Percentiles rank a stretch among this genome's conserved stretches.
phyloP scores from a whole-genome alignment of 2,888 invertebrate genomes.

The Chymomyza amoena region DNA sequence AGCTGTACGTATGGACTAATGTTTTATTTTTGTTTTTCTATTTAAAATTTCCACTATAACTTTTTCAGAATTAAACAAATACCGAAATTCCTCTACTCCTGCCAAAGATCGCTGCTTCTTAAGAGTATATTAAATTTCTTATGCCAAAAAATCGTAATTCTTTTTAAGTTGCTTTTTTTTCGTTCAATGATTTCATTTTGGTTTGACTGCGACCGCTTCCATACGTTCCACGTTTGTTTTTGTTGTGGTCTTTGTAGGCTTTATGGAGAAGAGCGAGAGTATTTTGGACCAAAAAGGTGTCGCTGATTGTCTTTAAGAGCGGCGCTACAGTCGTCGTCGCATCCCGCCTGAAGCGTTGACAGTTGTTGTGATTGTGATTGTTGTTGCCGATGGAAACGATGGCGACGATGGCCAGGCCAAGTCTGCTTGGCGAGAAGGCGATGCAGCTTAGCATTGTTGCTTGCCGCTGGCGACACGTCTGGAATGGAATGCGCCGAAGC shows the following conservation, averaged over 20 bases:
- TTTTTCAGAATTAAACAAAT: no score
- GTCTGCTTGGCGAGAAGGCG: constrained; percentile 6
- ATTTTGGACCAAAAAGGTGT: constrained; percentile 77
- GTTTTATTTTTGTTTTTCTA: no score
- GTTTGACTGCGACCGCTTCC: constrained; percentile 6
- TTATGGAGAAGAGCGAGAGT: constrained; percentile 50
- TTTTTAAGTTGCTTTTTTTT: constrained; percentile 27
- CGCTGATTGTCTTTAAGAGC: constrained; percentile 79
- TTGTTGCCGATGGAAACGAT: constrained; percentile 55
- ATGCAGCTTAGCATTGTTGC: constrained; percentile 45
- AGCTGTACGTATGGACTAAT: no score
- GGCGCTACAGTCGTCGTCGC: constrained; percentile 74
- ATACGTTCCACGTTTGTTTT: constrained; percentile 18
- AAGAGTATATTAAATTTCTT: not conserved
- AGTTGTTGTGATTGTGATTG: constrained; percentile 75
- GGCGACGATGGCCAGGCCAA: constrained; percentile 24
- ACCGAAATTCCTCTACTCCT: no score
- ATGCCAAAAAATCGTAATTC: not conserved
- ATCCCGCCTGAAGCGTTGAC: constrained; percentile 67
- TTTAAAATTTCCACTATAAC: no score
- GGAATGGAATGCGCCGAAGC: constrained; percentile 67
- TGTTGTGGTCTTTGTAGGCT: constrained; percentile 25
- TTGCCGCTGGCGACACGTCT: constrained; percentile 57
- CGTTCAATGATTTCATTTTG: constrained; percentile 9
- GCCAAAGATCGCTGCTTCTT: not conserved